These are phyloP conservation scores for Haliaeetus vocifer DNA, from an alignment of 2,797 vertebrate species.

Conservation along the genomic window DNA sequence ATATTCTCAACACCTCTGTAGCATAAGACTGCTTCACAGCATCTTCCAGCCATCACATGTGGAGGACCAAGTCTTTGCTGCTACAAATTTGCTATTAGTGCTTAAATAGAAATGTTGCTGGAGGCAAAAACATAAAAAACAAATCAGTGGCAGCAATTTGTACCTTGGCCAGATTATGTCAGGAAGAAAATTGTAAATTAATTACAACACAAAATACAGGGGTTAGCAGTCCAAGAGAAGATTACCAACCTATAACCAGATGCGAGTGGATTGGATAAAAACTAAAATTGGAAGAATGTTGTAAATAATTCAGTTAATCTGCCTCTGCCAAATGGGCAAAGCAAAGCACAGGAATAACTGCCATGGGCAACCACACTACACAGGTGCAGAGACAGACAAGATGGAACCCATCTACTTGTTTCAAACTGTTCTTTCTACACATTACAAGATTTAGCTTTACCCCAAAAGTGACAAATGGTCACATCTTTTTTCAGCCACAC, in stretches of 20 bases:
- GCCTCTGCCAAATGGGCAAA: neutral
- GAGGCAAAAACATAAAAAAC: neutral
- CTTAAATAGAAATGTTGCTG: neutral
- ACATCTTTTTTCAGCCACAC: neutral
- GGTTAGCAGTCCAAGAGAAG: neutral
- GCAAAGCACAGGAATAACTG: neutral
- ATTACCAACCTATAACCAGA: neutral
- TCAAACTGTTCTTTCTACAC: neutral
- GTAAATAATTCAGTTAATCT: neutral
- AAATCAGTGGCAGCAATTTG: neutral
- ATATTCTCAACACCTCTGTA: neutral
- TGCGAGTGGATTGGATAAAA: neutral
- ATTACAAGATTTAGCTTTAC: neutral
- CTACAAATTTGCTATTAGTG: neutral
- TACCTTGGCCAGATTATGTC: neutral
- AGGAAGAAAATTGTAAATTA: neutral
- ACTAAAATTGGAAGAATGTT: neutral
- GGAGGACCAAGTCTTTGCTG: neutral
- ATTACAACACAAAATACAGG: neutral
- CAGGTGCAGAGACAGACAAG: neutral
- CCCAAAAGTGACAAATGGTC: neutral
- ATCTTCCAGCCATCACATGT: neutral
- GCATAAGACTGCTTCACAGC: neutral
- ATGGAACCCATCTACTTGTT: neutral
- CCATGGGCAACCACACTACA: neutral